phyloP scores from a whole-genome alignment of 2,113 vertebrate genomes.

The Neodontobutis hainanensis region DNA sequence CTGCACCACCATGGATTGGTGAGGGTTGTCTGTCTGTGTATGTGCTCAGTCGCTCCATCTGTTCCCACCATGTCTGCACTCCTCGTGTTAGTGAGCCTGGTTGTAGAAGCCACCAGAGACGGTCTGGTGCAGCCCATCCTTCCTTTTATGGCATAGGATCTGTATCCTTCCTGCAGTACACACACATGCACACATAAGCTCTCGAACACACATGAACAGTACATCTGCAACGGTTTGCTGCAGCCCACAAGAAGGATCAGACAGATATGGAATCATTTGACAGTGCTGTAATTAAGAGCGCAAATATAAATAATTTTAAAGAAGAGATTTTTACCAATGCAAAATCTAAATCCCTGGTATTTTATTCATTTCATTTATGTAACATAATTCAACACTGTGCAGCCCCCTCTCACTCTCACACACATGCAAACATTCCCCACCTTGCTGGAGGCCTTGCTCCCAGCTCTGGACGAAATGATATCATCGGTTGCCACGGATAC shows the following conservation, averaged over 20 bases:
- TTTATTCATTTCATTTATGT: slow-evolving; percentile 4
- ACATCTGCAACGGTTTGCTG: slow-evolving; percentile 52
- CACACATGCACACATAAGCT: slow-evolving; percentile 15
- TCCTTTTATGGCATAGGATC: slow-evolving; percentile 72
- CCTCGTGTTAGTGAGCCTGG: slow-evolving; percentile 47
- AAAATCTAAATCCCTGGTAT: not conserved
- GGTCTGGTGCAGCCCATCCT: slow-evolving; percentile 60
- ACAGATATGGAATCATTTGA: slow-evolving; percentile 17
- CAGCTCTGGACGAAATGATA: slow-evolving; percentile 75
- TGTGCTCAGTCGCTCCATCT: slow-evolving; percentile 49
- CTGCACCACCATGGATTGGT: slow-evolving; percentile 13
- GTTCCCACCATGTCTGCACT: slow-evolving; percentile 40
- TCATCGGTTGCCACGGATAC: slow-evolving; percentile 81
- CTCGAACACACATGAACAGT: slow-evolving; percentile 32
- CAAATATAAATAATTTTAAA: slow-evolving; percentile 5
- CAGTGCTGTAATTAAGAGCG: slow-evolving; percentile 14
- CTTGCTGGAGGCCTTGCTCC: slow-evolving; percentile 65
- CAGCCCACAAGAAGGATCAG: slow-evolving; percentile 23
- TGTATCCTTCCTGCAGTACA: slow-evolving; percentile 28
- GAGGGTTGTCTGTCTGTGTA: slow-evolving; percentile 22
- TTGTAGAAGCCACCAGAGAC: slow-evolving; percentile 52
- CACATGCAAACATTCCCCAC: slow-evolving; percentile 55
- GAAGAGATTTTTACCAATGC: slow-evolving; percentile 1
- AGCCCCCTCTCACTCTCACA: slow-evolving; percentile 14
- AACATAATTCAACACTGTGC: not conserved